Evolutionary conservation across 2,797 vertebrate species (phyloP), one percentile per base, ranked within the genome.

Genomic region (Notoglanidium macrostoma): DNA sequence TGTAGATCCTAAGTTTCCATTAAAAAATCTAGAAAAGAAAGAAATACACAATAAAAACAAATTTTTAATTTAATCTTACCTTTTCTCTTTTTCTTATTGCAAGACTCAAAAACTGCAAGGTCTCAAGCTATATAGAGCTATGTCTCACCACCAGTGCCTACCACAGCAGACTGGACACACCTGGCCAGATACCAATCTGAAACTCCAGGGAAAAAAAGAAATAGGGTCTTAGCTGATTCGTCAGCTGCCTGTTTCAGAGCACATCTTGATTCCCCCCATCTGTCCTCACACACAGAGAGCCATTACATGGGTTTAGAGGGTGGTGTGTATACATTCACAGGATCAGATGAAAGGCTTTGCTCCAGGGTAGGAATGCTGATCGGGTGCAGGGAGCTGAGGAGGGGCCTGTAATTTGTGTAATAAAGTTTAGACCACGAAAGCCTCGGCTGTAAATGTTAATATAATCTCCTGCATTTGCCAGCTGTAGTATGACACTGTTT

Each of bases 331-430:
- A 26, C 88, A 80, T 86, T 92, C 85, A 85, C 40, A 77, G 83
- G 59, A 73, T 63, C 51, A 93, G 92, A 94, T 95, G 92, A 94
- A 95, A 95, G 93, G 88, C 68, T 87, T 91, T 87, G 93, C 94
- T 91, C 84, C 85, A 86, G 92, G 94, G 90, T 86, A 92, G 90
- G 92, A 93, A 95, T 93, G 91, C 93, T 92, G 88, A 82, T 82
- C 21, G 88, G 49, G 55, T 82, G 89, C 87, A 72, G 86, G 72
- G 85, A 83, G 82, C 88, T 63, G 90, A 90, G 73, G 87, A 92
- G 89, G 90, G 73, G 87, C 29, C 87, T 92, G 90, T 94, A 90
- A 94, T 94, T 94, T 95, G 89, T 86, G 70, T 67, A 85, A 61
- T 92, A 89, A 94, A 93, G 90, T 89, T 77, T 87, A 92, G 85